These are phyloP conservation scores for Allygus modestus DNA, from an alignment of 2,888 invertebrate species.

Conservation along the genomic window DNA sequence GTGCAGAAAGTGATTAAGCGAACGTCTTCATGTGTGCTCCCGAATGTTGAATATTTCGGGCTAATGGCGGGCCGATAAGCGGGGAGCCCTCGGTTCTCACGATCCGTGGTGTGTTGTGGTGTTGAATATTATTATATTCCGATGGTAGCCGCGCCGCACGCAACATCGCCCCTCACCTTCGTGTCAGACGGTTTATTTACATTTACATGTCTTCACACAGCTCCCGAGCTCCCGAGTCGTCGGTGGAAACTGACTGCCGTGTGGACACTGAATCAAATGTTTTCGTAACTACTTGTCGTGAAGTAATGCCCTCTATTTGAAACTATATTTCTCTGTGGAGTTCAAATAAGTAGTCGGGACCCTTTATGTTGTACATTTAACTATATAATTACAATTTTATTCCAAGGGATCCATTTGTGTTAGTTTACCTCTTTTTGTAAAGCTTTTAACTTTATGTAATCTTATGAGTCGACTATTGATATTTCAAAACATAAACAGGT, in stretches of 20 bases:
- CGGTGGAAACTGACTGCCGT: background rate
- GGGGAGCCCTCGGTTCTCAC: constrained; percentile 25
- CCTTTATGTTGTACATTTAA: no score
- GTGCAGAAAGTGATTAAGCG: constrained; percentile 44
- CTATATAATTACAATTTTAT: no score
- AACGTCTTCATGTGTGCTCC: constrained; percentile 51
- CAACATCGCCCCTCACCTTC: background rate
- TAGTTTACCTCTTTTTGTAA: no score
- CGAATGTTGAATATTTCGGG: constrained; percentile 54
- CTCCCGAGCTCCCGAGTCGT: background rate
- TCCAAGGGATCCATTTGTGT: no score
- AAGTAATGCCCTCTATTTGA: no score
- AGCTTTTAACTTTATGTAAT: no score
- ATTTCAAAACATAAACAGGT: no score
- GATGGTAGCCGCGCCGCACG: background rate
- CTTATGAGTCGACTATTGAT: no score
- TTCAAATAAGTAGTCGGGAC: no score
- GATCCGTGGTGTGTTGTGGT: background rate
- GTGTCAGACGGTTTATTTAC: constrained; percentile 27
- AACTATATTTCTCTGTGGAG: no score
- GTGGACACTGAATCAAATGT: background rate
- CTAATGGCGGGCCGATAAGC: constrained; percentile 50
- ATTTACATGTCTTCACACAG: constrained; percentile 42
- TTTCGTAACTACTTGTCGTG: background rate
- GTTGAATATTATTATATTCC: constrained; percentile 54